phyloP scores from a whole-genome alignment of 2,797 vertebrate genomes.

The Acanthiza pusilla region DNA sequence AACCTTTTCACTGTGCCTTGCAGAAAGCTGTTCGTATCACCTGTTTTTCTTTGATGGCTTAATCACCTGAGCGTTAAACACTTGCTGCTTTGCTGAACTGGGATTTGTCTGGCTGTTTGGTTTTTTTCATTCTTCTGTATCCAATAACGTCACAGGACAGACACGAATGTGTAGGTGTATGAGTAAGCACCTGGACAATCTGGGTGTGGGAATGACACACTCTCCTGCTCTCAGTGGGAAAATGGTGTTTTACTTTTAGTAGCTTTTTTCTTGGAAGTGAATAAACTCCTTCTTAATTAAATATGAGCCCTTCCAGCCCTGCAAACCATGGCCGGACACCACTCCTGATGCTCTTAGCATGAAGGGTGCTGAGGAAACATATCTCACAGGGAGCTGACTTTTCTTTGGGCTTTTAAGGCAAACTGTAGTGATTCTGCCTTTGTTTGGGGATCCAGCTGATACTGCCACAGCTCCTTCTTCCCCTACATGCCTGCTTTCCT shows the following conservation, averaged over 20 bases:
- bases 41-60: background rate
- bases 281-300: background rate
- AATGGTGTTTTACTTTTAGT: background rate
- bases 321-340: accelerated
- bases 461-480: background rate
- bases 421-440: background rate
- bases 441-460: background rate
- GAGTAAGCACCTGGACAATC: background rate
- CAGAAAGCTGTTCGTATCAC: background rate
- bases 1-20: background rate
- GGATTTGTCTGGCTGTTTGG: background rate
- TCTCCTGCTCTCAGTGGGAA: accelerated
- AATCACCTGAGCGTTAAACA: background rate
- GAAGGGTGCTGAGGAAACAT: background rate
- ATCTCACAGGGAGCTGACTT: background rate
- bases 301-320: background rate
- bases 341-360: accelerated
- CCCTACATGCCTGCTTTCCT: background rate
- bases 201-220: background rate
- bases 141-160: background rate
- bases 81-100: background rate
- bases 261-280: background rate
- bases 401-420: background rate
- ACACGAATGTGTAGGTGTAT: background rate
- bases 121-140: background rate